A percentile compares a stretch with the other conserved stretches of the same genome.
phyloP scores from a whole-genome alignment of 2,113 vertebrate genomes.

The Crotalus helleri region DNA sequence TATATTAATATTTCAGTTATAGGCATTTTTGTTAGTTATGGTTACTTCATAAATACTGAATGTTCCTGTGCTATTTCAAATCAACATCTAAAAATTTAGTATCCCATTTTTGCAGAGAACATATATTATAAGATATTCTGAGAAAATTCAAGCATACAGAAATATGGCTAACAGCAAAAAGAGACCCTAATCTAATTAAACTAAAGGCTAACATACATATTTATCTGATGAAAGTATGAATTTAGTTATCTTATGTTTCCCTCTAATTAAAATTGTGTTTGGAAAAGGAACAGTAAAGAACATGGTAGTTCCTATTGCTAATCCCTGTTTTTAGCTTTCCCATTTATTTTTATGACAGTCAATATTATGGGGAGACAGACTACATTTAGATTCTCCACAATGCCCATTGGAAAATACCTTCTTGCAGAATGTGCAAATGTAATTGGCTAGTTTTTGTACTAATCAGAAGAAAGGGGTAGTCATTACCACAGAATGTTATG shows the following conservation, averaged over 20 bases:
- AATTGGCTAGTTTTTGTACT: neutral
- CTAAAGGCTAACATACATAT: neutral
- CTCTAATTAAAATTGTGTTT: neutral
- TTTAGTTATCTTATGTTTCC: neutral
- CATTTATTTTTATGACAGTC: neutral
- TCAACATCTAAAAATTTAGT: neutral
- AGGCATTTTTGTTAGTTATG: neutral
- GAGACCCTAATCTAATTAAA: neutral
- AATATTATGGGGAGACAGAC: neutral
- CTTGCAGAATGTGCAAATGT: neutral
- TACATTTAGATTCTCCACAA: neutral
- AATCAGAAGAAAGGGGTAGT: neutral
- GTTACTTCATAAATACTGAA: neutral
- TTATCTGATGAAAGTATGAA: neutral
- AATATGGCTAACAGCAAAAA: neutral
- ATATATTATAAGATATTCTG: neutral
- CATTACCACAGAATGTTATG: neutral
- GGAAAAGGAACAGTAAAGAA: neutral
- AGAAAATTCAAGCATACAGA: neutral
- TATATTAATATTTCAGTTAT: neutral
- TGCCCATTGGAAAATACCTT: neutral
- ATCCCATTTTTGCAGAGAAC: neutral
- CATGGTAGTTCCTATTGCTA: neutral
- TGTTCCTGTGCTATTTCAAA: neutral
- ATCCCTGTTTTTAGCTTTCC: neutral